Evolutionary conservation across 1,140 invertebrate species (phyloP).

Genomic region (Phymastichus coffea): DNA sequence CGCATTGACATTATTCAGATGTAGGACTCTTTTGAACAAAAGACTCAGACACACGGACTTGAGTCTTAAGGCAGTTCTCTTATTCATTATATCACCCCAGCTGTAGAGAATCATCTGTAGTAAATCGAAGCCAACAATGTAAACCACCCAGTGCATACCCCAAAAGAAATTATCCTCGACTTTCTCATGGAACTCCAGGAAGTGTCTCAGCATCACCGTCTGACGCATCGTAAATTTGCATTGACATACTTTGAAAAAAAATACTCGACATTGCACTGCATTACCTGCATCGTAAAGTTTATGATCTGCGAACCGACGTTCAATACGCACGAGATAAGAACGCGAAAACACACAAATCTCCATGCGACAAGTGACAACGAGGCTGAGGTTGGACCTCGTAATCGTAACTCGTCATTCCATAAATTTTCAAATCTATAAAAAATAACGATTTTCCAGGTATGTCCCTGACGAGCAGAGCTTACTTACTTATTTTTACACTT

Average conservation of each 20-base stretch:
- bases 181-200: slow-evolving; percentile 58
- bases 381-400: slow-evolving; percentile 58
- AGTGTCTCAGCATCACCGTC: slow-evolving; percentile 60
- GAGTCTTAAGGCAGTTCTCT: slow-evolving; percentile 64
- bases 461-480: neutral
- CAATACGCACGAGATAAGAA: slow-evolving; percentile 57
- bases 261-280: no score
- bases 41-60: slow-evolving; percentile 62
- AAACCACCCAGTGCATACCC: slow-evolving; percentile 58
- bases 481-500: slow-evolving; percentile 9
- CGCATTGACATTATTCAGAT: slow-evolving; percentile 59
- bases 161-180: slow-evolving; percentile 43
- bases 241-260: no score
- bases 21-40: slow-evolving; percentile 67
- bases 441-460: no score
- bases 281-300: slow-evolving; percentile 66
- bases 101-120: slow-evolving; percentile 61
- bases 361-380: slow-evolving; percentile 59
- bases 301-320: slow-evolving; percentile 58
- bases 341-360: slow-evolving; percentile 60
- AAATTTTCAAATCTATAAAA: slow-evolving; percentile 53
- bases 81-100: slow-evolving; percentile 64
- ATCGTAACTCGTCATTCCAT: slow-evolving; percentile 65
- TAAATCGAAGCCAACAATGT: slow-evolving; percentile 60
- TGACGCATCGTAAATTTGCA: no score